Conservation (phyloP, 2,888 invertebrate genomes). For the Aphodius granarius region DNA sequence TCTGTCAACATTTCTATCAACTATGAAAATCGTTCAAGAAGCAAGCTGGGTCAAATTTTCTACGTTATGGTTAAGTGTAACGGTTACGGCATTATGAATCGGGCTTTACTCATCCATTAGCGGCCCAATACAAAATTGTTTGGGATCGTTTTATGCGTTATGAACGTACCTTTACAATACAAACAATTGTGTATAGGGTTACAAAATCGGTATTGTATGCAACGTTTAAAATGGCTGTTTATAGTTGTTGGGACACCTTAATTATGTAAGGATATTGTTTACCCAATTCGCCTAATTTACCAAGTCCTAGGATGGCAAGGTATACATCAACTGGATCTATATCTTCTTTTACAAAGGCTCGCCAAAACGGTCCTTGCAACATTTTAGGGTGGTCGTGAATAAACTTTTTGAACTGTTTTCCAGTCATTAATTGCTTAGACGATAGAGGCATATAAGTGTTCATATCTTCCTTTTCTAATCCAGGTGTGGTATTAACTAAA, state of each 20-base stretch:
- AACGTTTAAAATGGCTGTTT: too few species aligned
- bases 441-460: background rate
- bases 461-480: background rate
- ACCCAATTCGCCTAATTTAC: background rate
- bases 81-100: too few species aligned
- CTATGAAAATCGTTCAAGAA: too few species aligned
- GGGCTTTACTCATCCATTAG: too few species aligned
- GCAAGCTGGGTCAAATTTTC: too few species aligned
- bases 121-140: too few species aligned
- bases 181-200: too few species aligned
- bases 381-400: background rate
- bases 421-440: background rate
- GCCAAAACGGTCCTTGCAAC: background rate
- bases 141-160: too few species aligned
- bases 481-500: background rate
- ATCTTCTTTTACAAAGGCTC: background rate
- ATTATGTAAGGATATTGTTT: background rate
- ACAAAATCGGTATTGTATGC: too few species aligned
- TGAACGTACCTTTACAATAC: too few species aligned
- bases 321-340: background rate
- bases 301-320: background rate
- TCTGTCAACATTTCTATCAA: too few species aligned
- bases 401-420: background rate
- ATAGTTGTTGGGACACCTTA: background rate
- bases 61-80: too few species aligned